phyloP scores from a whole-genome alignment of 2,113 vertebrate species.

The Ceuthmochares aereus region DNA sequence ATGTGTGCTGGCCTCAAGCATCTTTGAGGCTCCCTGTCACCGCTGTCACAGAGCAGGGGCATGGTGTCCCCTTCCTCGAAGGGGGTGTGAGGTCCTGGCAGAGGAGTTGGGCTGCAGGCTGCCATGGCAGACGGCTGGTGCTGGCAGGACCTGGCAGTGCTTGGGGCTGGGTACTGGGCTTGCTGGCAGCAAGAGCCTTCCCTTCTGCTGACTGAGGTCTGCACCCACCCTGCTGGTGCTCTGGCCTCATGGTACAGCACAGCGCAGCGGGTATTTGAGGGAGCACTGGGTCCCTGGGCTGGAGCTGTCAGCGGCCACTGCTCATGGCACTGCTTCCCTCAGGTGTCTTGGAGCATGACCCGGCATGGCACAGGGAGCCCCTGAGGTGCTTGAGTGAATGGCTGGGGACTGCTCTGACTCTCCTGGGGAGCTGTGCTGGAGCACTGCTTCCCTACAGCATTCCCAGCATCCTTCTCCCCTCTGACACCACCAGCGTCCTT shows the following conservation, averaged over 20 bases:
- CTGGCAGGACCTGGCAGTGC: neutral
- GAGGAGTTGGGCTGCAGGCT: neutral
- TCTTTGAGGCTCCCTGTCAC: neutral
- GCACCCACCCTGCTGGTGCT: accelerated
- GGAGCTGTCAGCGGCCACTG: neutral
- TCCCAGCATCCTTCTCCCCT: neutral
- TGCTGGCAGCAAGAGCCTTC: neutral
- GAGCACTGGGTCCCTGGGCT: neutral
- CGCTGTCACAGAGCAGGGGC: neutral
- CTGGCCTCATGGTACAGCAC: accelerated
- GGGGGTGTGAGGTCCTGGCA: neutral
- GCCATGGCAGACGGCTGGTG: accelerated
- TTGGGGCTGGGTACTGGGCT: accelerated
- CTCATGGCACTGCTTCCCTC: neutral
- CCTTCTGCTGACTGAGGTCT: neutral
- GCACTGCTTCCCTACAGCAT: neutral
- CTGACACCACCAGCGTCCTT: neutral
- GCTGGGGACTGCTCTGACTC: neutral
- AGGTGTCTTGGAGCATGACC: neutral
- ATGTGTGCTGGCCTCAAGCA: accelerated
- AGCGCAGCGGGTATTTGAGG: accelerated
- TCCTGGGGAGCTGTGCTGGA: neutral
- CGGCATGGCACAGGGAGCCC: accelerated
- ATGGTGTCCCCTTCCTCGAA: accelerated
- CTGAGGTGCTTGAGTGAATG: neutral